These are phyloP conservation scores for Nannoperca australis DNA, from an alignment of 2,797 vertebrate species.

Conservation along the genomic window DNA sequence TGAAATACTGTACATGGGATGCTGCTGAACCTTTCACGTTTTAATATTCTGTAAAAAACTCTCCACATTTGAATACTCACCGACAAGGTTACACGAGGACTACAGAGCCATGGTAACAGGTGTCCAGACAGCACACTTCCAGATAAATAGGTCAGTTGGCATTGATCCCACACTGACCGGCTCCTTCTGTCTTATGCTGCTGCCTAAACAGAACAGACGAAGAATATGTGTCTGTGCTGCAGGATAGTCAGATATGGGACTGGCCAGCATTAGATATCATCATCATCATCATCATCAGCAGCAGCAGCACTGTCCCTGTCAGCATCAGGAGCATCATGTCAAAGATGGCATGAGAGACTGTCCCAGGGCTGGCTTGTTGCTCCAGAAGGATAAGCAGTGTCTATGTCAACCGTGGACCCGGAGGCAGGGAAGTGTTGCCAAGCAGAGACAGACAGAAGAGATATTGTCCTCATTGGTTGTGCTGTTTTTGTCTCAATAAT, in stretches of 20 bases:
- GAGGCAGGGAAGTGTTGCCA: conserved; percentile 31
- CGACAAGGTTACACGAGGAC: conserved; percentile 15
- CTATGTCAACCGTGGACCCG: conserved; percentile 25
- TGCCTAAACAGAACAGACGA: conserved; percentile 24
- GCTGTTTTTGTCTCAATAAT: conserved; percentile 34
- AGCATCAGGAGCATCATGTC: conserved; percentile 57
- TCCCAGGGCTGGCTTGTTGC: conserved; percentile 27
- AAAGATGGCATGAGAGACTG: conserved; percentile 54
- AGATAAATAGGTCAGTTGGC: conserved; percentile 28
- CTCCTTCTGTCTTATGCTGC: conserved; percentile 49
- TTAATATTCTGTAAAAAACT: conserved; percentile 6
- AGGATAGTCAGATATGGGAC: conserved; percentile 43
- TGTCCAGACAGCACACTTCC: conserved; percentile 49
- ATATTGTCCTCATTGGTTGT: conserved; percentile 54
- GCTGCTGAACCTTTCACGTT: background rate
- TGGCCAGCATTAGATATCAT: conserved; percentile 34
- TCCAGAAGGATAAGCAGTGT: conserved; percentile 50
- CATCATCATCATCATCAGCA: conserved; percentile 19
- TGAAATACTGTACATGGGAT: background rate
- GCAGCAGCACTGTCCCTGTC: conserved; percentile 22
- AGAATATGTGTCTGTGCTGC: conserved; percentile 12
- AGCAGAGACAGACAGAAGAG: conserved; percentile 59
- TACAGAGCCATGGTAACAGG: conserved; percentile 46
- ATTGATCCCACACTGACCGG: conserved; percentile 26
- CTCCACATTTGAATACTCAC: conserved; percentile 52